Conservation (phyloP, 2,113 vertebrate species). For the Hydrochoerus hydrochaeris region DNA sequence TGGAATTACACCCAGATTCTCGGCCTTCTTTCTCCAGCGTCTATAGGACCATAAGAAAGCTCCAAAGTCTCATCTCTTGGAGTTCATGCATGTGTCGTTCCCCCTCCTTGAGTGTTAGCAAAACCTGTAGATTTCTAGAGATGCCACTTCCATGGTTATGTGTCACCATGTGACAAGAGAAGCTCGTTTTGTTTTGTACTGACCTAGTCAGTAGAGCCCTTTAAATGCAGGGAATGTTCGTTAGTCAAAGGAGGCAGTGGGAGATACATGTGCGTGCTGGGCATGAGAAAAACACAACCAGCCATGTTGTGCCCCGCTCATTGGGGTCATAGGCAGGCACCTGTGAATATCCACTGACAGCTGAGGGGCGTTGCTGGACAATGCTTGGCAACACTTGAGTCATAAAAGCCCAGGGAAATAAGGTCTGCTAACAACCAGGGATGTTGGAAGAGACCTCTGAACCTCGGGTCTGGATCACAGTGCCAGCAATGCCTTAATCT, state of each 20-base stretch:
- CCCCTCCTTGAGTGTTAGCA: not conserved
- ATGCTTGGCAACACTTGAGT: not conserved
- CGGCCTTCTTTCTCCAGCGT: not conserved
- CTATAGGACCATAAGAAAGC: not conserved
- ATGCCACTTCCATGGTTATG: not conserved
- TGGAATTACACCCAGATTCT: not conserved
- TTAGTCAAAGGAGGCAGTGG: not conserved
- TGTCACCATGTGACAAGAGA: not conserved
- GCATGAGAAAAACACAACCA: not conserved
- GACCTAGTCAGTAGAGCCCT: not conserved
- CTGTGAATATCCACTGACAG: not conserved
- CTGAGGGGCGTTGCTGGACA: not conserved
- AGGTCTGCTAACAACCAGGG: not conserved
- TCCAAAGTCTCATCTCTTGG: not conserved
- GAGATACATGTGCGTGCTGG: not conserved
- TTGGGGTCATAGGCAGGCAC: not conserved
- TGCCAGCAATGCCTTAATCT: not conserved
- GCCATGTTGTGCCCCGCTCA: not conserved
- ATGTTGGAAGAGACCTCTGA: not conserved
- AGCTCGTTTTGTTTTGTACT: not conserved
- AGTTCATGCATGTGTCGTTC: not conserved
- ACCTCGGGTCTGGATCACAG: not conserved
- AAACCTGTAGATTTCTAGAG: not conserved
- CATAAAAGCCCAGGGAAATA: not conserved
- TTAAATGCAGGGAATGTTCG: not conserved